Evolutionary conservation across 1,140 invertebrate genomes (phyloP), one percentile per base, ranked within the genome.

Genomic region (Lasaia peninsularis): DNA sequence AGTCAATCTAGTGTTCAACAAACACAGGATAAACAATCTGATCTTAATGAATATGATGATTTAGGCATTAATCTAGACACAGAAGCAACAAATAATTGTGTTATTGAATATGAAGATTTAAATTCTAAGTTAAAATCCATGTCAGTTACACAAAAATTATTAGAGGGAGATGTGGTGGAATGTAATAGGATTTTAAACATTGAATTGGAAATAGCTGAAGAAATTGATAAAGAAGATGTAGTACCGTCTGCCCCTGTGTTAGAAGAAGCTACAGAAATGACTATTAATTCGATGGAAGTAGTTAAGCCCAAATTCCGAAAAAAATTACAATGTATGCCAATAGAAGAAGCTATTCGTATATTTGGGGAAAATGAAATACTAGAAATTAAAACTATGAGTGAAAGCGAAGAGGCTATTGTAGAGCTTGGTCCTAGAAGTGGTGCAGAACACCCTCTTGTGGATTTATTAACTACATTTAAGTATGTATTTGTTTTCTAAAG

Each of bases 371-470:
- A 56, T 50, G 80, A 83, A 58, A 78, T 86, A 48, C 72, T 65
- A 50, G 73, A 75, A 60, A 67, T 86, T 24, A 77, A 67, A 59
- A 60, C 62, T 8, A 72, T 85, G 63, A 83, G 78, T 71, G 78
- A 82, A 33, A 72, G 56, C 65, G 82, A 86, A 56, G 85, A 86
- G 50, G 71, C 70, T 40, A 59, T 73, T 51, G 85, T 85, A 0
- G 82, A 85, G 62, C 66, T 67, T 11, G 82, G 85, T 4, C 75
- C 78, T 16, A 18, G 69, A 12, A 73, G 65, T 65, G 73, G 73
- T 6, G 71, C 78, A 16, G 82, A 85, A 44, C 78, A 86, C 70
- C 80, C 82, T n/a, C 66, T 88, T 51, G 71, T 88, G 9, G 85
- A 88, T 67, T 69, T 86, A 10, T 58, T 87, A 40, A 73, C 81